Evolutionary conservation across 2,888 invertebrate genomes (phyloP).

Genomic region (Amorpha juglandis): DNA sequence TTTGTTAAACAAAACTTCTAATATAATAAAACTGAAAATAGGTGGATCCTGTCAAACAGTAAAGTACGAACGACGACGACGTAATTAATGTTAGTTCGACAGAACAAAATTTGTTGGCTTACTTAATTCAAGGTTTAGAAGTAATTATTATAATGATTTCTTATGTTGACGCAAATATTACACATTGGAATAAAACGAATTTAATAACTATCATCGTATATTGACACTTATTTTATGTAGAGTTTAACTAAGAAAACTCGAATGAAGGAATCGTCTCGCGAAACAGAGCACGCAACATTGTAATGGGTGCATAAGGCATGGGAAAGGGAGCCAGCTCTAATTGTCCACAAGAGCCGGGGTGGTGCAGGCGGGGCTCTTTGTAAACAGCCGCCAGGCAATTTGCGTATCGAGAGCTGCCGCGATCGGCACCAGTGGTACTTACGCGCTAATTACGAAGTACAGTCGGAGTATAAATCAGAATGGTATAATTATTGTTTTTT

Average conservation of each 20-base stretch:
- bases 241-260: neutral
- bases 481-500: too few species aligned
- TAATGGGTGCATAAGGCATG: conserved; percentile 35
- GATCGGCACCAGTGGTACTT: conserved; percentile 54
- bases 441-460: conserved; percentile 60
- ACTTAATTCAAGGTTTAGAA: too few species aligned
- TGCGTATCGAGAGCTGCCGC: conserved; percentile 61
- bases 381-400: conserved; percentile 75
- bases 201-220: neutral
- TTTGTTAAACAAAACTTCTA: too few species aligned
- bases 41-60: too few species aligned
- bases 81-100: too few species aligned
- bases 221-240: neutral
- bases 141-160: too few species aligned
- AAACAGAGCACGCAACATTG: conserved; percentile 16
- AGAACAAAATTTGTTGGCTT: too few species aligned
- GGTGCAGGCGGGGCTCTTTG: conserved; percentile 51
- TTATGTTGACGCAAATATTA: too few species aligned
- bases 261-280: neutral
- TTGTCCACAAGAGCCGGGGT: conserved; percentile 50
- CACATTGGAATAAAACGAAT: too few species aligned
- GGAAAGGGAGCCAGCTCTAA: conserved; percentile 49
- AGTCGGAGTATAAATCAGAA: conserved; percentile 38
- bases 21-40: too few species aligned
- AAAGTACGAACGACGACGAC: too few species aligned